A percentile compares a stretch with the other conserved stretches of the same genome.
Evolutionary conservation across 2,888 invertebrate genomes (phyloP).

Genomic region (Cephus pulcher): DNA sequence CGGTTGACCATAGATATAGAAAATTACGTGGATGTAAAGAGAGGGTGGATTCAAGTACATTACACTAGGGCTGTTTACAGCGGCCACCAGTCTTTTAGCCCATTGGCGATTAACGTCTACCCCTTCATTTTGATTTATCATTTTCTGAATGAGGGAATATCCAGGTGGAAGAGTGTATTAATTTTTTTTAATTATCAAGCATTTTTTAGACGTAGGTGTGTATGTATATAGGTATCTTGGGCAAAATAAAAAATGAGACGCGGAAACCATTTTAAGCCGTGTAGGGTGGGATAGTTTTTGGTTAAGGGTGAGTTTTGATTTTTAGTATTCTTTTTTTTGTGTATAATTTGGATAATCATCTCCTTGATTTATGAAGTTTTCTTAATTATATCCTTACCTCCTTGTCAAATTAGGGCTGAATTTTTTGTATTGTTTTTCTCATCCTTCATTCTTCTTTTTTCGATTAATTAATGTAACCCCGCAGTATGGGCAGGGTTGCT

Average conservation of each 20-base stretch:
- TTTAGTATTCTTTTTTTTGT: not conserved
- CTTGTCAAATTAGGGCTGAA: not conserved
- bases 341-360: not conserved
- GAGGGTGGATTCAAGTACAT: slow-evolving; percentile 38
- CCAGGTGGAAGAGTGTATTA: not conserved
- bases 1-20: not conserved
- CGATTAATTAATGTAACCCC: slow-evolving; percentile 24
- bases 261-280: not conserved
- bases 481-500: slow-evolving; percentile 21
- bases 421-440: not conserved
- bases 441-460: slow-evolving; percentile 15
- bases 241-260: not conserved
- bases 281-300: not conserved
- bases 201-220: not conserved
- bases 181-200: not conserved
- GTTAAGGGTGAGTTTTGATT: not conserved
- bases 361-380: not conserved
- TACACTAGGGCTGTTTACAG: slow-evolving; percentile 47
- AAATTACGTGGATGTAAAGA: slow-evolving; percentile 17
- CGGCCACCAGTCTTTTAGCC: slow-evolving; percentile 36
- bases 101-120: slow-evolving; percentile 37
- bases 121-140: slow-evolving; percentile 36
- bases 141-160: slow-evolving; percentile 5
- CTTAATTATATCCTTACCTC: not conserved
- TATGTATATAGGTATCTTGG: not conserved